Base-by-base conservation (phyloP, 2,797 vertebrate genomes). In the Siniperca obscura region DNA sequence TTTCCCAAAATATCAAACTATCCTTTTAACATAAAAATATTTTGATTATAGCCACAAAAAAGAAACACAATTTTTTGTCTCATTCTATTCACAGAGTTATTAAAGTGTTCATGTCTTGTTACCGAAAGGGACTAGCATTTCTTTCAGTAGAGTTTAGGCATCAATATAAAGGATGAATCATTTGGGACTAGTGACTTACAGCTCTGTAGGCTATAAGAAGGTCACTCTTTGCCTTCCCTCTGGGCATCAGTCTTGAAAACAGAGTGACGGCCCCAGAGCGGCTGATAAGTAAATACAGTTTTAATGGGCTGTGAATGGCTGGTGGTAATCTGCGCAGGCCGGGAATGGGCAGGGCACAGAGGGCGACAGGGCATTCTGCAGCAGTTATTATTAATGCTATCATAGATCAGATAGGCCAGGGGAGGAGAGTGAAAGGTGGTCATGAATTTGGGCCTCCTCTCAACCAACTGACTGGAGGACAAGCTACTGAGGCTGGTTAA, bases 231-330 rank as follows among this genome's bases (percentile, higher is more conserved):
- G 82, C 80, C 76, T 91, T 87, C 91, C 92, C 91, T 88, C 82
- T 85, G 91, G 93, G 93, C 86, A 91, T 90, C 92, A 84, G 83
- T 87, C 91, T 92, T 91, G 89, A 94, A 95, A 95, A 95, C 92
- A 93, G 90, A 93, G 85, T 90, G 90, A 92, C 81, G 82, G 84
- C 88, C 84, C 90, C 88, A 88, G 91, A 91, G 88, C 92, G 90
- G 82, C 91, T 81, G 94, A 96, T 95, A 95, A 95, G 94, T 95
- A 96, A 96, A 96, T 94, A 95, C 89, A 91, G 90, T 93, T 95
- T 95, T 95, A 95, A 95, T 93, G 90, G 94, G 84, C 90, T 93
- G 85, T 87, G 92, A 91, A 95, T 94, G 88, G 92, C 90, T 90
- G 89, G 83, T 91, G 87, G 93, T 93, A 93, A 95, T 96, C 93